Base-by-base conservation (phyloP, 2,797 vertebrate genomes). In the Geotrypetes seraphini region DNA sequence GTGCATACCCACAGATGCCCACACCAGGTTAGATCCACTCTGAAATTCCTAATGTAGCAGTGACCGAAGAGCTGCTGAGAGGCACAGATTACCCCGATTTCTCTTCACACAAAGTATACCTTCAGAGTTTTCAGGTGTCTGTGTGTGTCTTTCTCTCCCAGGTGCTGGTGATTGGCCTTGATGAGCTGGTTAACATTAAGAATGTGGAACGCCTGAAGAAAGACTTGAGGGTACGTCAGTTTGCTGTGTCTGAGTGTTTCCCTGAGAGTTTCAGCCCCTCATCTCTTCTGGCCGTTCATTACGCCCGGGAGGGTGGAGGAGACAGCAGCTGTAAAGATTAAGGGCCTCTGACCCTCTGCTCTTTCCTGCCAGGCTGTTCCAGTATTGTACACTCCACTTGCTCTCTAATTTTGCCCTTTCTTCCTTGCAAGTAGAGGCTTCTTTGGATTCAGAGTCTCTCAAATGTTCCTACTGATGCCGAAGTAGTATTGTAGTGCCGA, bases 121-220 rank as follows among this genome's bases (percentile, higher is more conserved):
- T 20, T 19, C 10, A 36, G 7, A 28, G 12, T 6, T 5, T 5
- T 14, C 8, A 20, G 10, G 22, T 17, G 16, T 12, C n/a, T 18
- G 16, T 5, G 10, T 3, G 14, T 5, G 11, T 5, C 8, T 37
- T 19, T 2, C 27, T 42, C 5, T 47, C 60, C 7, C 31, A 79
- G 74, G 72, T 79, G 55, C 73, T 96, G 41, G 71, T 94, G 22
- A 56, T 96, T 53, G 92, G 92, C 8, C 73, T 85, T 40, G 90
- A 94, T 5, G 91, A 93, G 52, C 49, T 96, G 53, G 63, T 60
- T 3, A 83, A 73, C 13, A 53, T 81, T 24, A 83, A 81, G 30
- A 96, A 96, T 1, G 70, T 93, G 4, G 91, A 94, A 65, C 82
- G 90, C 23, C 61, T 94, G 16, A 96, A 96, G 72, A 85, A 83